phyloP scores from a whole-genome alignment of 2,113 vertebrate genomes.

The Peromyscus leucopus region DNA sequence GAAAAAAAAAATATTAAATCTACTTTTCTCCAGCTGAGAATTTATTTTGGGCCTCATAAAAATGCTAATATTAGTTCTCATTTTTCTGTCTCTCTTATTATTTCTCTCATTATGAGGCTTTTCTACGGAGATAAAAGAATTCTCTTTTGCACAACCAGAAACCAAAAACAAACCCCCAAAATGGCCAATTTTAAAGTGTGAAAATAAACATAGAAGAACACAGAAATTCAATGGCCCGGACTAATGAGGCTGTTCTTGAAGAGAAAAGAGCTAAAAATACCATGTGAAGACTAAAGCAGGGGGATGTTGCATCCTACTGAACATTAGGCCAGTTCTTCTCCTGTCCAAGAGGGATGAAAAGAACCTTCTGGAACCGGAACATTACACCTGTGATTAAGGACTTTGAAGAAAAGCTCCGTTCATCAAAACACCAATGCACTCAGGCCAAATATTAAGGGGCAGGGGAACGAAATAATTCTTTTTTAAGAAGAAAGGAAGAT shows the following conservation, averaged over 20 bases:
- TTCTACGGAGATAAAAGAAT: conserved; percentile 73
- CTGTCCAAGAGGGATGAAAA: conserved; percentile 23
- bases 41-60: conserved; percentile 73
- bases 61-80: conserved; percentile 75
- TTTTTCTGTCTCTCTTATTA: conserved; percentile 69
- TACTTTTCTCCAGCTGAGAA: conserved; percentile 70
- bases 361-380: conserved; percentile 42
- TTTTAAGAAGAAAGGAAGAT: background rate
- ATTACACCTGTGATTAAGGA: background rate
- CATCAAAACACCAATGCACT: conserved; percentile 1
- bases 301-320: conserved; percentile 62
- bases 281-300: conserved; percentile 3
- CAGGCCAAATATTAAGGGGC: background rate
- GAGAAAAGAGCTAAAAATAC: conserved; percentile 60
- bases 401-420: conserved; percentile 33
- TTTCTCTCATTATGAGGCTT: conserved; percentile 72
- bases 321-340: conserved; percentile 54
- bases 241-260: conserved; percentile 57
- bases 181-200: conserved; percentile 57
- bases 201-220: conserved; percentile 60
- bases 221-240: conserved; percentile 23
- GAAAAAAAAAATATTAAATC: conserved; percentile 60
- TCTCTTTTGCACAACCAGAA: conserved; percentile 48
- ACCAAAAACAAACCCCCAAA: background rate
- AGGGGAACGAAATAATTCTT: background rate